Base-by-base conservation (phyloP, 2,797 vertebrate genomes). In the Toxotes lorentzi region DNA sequence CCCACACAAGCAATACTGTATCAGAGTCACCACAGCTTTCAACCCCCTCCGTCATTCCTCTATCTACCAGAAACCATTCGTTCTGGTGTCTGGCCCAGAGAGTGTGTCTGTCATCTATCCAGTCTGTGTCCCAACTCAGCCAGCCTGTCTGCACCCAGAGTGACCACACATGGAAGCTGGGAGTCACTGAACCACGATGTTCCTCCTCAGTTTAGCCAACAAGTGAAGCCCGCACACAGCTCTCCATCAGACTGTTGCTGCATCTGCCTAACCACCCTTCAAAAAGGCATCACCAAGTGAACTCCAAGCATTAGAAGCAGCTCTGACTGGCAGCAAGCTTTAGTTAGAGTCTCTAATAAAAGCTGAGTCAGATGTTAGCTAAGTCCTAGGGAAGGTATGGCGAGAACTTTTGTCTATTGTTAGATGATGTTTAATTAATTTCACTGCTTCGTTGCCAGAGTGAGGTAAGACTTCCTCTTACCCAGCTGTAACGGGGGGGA, bases 401-500 rank as follows among this genome's bases (percentile, higher is more conserved):
- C 63, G 48, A 78, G 64, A 81, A 65, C 32, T 16, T 67, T 35
- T 68, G 53, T 61, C 53, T 75, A 65, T 56, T 66, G 68, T 54
- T 50, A 54, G n/a, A 21, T 47, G 45, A 70, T 60, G 57, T 79
- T 86, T 62, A 8, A 67, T 47, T 73, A 1, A 54, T 73, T 78
- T 89, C 21, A 83, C 48, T 35, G 67, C 72, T 54, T 58, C 76
- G 40, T 43, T 76, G 23, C 51, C 40, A 38, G 32, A 67, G 57
- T 78, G 75, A 79, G 66, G 69, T 70, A 57, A 80, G 59, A 66
- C 43, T 65, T 82, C 43, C 62, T 78, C 90, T 94, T 93, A 99
- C 98, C 97, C 96, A 1, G 88, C 67, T 0, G 94, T 91, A 85
- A 94, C 0, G 0, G 95, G 93, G 6, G 94, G 94, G 88, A 98